Evolutionary conservation across 2,888 invertebrate species (phyloP).

Genomic region (Cerastoderma edule): DNA sequence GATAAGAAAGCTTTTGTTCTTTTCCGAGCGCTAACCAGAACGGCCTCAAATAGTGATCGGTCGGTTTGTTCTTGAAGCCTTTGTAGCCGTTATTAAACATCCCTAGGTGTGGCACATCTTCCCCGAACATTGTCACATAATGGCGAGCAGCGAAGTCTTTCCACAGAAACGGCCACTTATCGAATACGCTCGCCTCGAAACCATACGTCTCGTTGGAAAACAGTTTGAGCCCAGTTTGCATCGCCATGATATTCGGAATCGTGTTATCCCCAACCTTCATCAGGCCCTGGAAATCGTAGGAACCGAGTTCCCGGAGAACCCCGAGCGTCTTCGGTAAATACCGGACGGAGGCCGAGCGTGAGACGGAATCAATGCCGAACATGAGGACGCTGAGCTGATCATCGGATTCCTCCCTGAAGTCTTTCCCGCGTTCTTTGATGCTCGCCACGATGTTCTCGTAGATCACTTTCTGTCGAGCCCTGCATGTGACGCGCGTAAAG

Average conservation of each 20-base stretch:
- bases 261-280: slow-evolving; percentile 49
- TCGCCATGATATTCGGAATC: slow-evolving; percentile 33
- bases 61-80: slow-evolving; percentile 36
- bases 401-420: background rate
- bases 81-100: slow-evolving; percentile 31
- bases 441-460: slow-evolving; percentile 11
- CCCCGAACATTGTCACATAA: slow-evolving; percentile 45
- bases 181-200: slow-evolving; percentile 12
- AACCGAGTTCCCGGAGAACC: slow-evolving; percentile 26
- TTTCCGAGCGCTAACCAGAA: slow-evolving; percentile 39
- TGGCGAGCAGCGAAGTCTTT: slow-evolving; percentile 34
- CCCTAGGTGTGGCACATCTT: slow-evolving; percentile 34
- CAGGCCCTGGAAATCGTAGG: slow-evolving; percentile 34
- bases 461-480: background rate
- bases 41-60: slow-evolving; percentile 48
- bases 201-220: background rate
- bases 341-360: slow-evolving; percentile 35
- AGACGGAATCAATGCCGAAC: slow-evolving; percentile 51
- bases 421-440: background rate
- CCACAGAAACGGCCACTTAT: slow-evolving; percentile 46
- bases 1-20: slow-evolving; percentile 3
- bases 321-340: slow-evolving; percentile 38
- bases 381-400: slow-evolving; percentile 35
- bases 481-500: slow-evolving; percentile 32
- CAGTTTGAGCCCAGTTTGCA: slow-evolving; percentile 22